Percentiles rank a stretch among this genome's conserved stretches.
phyloP scores from a whole-genome alignment of 2,113 vertebrate species.

The Tachysurus fulvidraco region DNA sequence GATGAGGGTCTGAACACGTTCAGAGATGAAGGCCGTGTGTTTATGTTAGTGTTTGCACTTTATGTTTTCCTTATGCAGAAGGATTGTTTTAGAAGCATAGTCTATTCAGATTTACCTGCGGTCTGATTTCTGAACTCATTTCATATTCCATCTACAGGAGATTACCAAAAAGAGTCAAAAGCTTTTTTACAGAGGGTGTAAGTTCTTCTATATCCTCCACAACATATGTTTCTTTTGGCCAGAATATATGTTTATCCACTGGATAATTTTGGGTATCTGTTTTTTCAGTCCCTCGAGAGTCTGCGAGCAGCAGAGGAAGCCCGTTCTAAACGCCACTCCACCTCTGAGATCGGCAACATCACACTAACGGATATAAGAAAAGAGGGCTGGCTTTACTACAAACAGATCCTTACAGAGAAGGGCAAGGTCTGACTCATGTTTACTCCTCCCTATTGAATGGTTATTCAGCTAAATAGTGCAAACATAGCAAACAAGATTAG shows the following conservation, averaged over 20 bases:
- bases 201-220: conserved; percentile 58
- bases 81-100: background rate
- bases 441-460: background rate
- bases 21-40: conserved; percentile 82
- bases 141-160: conserved; percentile 73
- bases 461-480: background rate
- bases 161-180: conserved; percentile 90
- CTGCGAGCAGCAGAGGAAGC: conserved; percentile 82
- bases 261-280: conserved; percentile 31
- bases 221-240: background rate
- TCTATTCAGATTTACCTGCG: background rate
- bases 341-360: conserved; percentile 87
- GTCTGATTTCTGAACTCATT: background rate
- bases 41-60: conserved; percentile 68
- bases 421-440: conserved; percentile 80
- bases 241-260: background rate
- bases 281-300: conserved; percentile 87
- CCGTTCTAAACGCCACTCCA: conserved; percentile 87
- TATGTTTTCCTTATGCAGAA: background rate
- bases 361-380: conserved; percentile 85
- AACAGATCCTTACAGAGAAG: conserved; percentile 96
- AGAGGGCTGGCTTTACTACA: conserved; percentile 96
- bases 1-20: conserved; percentile 93
- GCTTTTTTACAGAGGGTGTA: conserved; percentile 94
- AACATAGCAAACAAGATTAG: background rate